Conservation (phyloP, 2,797 vertebrate species). For the Enteromius trimaculatus region DNA sequence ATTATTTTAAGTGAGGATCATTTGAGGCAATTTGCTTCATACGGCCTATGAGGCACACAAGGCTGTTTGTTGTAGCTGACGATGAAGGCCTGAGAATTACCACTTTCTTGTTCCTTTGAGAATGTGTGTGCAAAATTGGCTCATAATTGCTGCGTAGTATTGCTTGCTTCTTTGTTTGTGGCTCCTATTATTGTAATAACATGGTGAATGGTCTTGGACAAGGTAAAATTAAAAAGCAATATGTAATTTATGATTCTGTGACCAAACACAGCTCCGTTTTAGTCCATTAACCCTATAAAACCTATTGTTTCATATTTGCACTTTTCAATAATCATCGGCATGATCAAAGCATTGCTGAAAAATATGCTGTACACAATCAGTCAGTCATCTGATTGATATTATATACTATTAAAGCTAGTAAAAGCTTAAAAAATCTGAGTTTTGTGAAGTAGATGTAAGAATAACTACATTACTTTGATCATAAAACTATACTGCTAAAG, state of each 20-base stretch:
- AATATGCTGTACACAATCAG: neutral
- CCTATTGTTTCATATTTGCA: neutral
- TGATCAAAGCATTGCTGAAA: neutral
- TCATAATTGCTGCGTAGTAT: conserved; percentile 14
- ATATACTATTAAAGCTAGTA: neutral
- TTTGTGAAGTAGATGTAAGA: neutral
- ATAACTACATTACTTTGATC: neutral
- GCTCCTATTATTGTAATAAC: conserved; percentile 27
- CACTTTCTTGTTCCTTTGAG: conserved; percentile 29
- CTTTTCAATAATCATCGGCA: neutral
- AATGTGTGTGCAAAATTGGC: conserved; percentile 18
- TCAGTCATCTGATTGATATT: neutral
- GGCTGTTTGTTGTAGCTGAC: conserved; percentile 10
- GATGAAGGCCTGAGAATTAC: conserved; percentile 29
- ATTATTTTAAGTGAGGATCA: conserved; percentile 31
- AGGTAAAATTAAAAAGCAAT: neutral
- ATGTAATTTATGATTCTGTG: conserved; percentile 3
- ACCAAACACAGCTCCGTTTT: neutral
- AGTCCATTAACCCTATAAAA: neutral
- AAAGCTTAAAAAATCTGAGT: neutral
- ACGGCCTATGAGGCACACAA: neutral
- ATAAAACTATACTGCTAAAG: neutral
- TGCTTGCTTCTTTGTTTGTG: conserved; percentile 28
- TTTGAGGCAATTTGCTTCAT: conserved; percentile 10
- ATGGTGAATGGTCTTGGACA: neutral